These are phyloP conservation scores for Mus spicilegus DNA, from an alignment of 2,113 vertebrate genomes.

Conservation along the genomic window DNA sequence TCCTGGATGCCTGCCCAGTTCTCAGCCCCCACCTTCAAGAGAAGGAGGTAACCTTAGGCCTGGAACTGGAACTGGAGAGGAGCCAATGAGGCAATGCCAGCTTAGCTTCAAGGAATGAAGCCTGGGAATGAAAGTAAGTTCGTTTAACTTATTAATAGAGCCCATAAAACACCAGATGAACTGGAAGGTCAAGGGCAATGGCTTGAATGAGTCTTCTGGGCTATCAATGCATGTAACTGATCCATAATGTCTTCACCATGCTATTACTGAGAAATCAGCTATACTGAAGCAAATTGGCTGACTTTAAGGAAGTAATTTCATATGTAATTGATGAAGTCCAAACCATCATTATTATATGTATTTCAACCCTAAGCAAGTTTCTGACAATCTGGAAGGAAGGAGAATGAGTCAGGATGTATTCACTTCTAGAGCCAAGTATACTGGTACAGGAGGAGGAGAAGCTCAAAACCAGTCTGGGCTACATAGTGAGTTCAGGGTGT, in stretches of 20 bases:
- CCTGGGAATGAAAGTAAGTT: slow-evolving; percentile 53
- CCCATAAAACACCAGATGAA: slow-evolving; percentile 43
- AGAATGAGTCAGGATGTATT: slow-evolving; percentile 20
- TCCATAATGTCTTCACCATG: background rate
- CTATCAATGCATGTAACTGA: slow-evolving; percentile 19
- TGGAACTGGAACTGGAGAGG: slow-evolving; percentile 46
- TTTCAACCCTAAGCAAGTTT: slow-evolving; percentile 52
- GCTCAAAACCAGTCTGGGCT: background rate
- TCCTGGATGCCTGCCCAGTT: slow-evolving; percentile 26
- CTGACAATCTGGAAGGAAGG: slow-evolving; percentile 18
- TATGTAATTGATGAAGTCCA: slow-evolving; percentile 40
- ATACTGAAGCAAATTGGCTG: slow-evolving; percentile 13
- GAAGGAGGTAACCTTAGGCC: background rate
- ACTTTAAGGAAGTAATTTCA: slow-evolving; percentile 24
- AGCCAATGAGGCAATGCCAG: slow-evolving; percentile 24
- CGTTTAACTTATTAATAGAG: slow-evolving; percentile 64
- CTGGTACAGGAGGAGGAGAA: background rate
- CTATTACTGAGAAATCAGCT: slow-evolving; percentile 31
- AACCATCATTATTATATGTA: slow-evolving; percentile 7
- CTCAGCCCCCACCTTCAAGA: slow-evolving; percentile 19
- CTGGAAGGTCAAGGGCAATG: slow-evolving; percentile 43
- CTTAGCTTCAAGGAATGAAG: slow-evolving; percentile 49
- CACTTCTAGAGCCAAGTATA: background rate
- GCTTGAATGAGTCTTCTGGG: slow-evolving; percentile 20
- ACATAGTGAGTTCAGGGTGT: background rate